phyloP scores from a whole-genome alignment of 1,140 invertebrate species.

The Lordiphosa stackelbergi region DNA sequence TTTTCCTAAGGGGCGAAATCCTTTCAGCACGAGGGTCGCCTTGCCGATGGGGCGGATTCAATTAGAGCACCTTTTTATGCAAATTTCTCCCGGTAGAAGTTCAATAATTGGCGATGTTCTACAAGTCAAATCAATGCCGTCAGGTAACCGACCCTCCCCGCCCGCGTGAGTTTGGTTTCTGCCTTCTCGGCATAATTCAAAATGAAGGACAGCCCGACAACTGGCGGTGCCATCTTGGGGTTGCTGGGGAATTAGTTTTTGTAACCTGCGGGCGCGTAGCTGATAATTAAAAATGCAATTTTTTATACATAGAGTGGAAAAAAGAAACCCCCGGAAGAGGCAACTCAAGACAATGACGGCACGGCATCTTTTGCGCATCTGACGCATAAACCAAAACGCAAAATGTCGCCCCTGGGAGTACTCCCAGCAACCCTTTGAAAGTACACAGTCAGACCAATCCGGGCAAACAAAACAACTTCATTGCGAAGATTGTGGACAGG shows the following conservation, averaged over 20 bases:
- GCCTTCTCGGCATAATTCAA: conserved; percentile 36
- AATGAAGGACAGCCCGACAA: conserved; percentile 32
- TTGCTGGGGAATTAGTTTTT: conserved; percentile 68
- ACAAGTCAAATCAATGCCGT: conserved; percentile 69
- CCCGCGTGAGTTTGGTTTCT: not conserved
- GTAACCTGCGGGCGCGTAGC: conserved; percentile 62
- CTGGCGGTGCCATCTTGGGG: conserved; percentile 32
- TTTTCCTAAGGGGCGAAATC: conserved; percentile 47
- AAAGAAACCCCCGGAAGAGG: conserved; percentile 11
- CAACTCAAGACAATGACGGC: conserved; percentile 63
- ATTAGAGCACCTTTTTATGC: conserved; percentile 72
- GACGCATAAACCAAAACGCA: conserved; percentile 74
- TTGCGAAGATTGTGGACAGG: conserved; percentile 10
- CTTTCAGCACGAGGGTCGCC: conserved; percentile 30
- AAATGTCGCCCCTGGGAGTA: conserved; percentile 70
- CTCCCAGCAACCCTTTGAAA: conserved; percentile 57
- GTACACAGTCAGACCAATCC: conserved; percentile 28
- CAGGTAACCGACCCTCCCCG: conserved; percentile 37
- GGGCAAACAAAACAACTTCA: conserved; percentile 57
- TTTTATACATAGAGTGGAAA: conserved; percentile 42
- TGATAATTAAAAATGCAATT: conserved; percentile 76
- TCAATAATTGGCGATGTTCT: conserved; percentile 68
- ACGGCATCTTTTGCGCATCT: conserved; percentile 58
- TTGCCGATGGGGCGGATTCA: conserved; percentile 46
- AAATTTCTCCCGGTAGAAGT: conserved; percentile 54